Evolutionary conservation across 53 echinoderm and acorn worm species (phyloP).

Genomic region (Arbacia lixula): DNA sequence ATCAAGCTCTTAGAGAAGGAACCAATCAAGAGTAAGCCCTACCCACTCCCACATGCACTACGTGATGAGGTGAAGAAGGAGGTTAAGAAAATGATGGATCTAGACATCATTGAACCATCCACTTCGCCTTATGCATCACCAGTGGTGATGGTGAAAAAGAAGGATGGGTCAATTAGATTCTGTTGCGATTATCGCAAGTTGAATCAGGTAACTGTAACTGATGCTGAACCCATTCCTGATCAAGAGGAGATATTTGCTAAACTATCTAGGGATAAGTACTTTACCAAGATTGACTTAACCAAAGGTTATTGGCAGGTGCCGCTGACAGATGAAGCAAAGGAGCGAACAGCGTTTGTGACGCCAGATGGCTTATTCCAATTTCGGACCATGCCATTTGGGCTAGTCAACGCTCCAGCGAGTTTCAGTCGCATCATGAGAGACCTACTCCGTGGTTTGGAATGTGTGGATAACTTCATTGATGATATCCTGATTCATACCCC

Average conservation of each 20-base stretch:
- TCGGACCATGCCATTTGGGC: constrained; percentile 63
- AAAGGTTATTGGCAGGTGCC: constrained; percentile 79
- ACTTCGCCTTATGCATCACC: constrained; percentile 57
- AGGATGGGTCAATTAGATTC: constrained; percentile 44
- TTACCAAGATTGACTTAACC: constrained; percentile 65
- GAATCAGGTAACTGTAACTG: constrained; percentile 66
- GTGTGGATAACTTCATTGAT: constrained; percentile 35
- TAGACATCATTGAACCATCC: constrained; percentile 48
- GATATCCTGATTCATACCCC: constrained; percentile 59
- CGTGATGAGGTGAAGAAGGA: constrained; percentile 45
- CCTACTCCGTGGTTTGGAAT: constrained; percentile 22
- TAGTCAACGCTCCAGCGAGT: constrained; percentile 69
- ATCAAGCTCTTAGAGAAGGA: constrained; percentile 39
- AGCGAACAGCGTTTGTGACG: constrained; percentile 54
- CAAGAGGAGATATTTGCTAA: constrained; percentile 67
- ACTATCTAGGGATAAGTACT: constrained; percentile 55
- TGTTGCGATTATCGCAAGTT: constrained; percentile 54
- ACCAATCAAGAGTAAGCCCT: constrained; percentile 41
- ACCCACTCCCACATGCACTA: constrained; percentile 59
- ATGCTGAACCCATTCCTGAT: constrained; percentile 72
- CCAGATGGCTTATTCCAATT: constrained; percentile 52
- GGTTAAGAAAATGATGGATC: constrained; percentile 54
- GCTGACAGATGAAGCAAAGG: constrained; percentile 37
- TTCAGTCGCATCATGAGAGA: constrained; percentile 53
- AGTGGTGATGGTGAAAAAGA: constrained; percentile 51